Evolutionary conservation across 2,888 invertebrate species (phyloP).

Genomic region (Stegana nigrithorax): DNA sequence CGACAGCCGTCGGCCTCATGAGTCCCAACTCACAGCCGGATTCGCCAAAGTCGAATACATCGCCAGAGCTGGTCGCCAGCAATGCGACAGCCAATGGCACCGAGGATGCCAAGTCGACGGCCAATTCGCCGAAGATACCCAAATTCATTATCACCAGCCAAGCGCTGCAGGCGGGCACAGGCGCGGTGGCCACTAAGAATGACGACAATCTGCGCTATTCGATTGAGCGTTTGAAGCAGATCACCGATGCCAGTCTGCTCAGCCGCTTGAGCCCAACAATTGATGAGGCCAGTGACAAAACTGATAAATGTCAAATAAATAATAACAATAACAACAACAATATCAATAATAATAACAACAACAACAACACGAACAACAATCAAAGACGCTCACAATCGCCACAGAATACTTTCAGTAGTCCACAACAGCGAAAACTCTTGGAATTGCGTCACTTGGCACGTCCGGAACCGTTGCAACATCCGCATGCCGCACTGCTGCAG

Average conservation of each 20-base stretch:
- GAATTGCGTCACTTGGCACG: constrained; percentile 62
- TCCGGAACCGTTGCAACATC: constrained; percentile 65
- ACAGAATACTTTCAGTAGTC: constrained; percentile 38
- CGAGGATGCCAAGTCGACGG: constrained; percentile 12
- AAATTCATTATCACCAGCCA: constrained; percentile 56
- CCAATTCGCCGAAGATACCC: constrained; percentile 51
- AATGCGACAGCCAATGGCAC: constrained; percentile 20
- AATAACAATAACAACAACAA: constrained; percentile 43
- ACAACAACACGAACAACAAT: constrained; percentile 32
- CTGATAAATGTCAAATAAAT: constrained; percentile 42
- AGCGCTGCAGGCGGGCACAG: constrained; percentile 7
- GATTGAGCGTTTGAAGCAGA: constrained; percentile 67
- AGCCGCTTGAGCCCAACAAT: constrained; percentile 65
- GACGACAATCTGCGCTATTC: constrained; percentile 62
- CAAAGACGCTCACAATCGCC: constrained; percentile 47
- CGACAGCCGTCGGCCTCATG: constrained; percentile 57
- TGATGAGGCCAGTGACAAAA: constrained; percentile 38
- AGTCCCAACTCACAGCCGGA: constrained; percentile 68
- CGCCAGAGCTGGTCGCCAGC: constrained; percentile 50
- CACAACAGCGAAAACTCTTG: constrained; percentile 57
- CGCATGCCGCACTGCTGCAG: constrained; percentile 59
- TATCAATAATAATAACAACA: constrained; percentile 38
- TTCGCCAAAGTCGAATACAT: constrained; percentile 67
- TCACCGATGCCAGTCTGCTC: constrained; percentile 61
- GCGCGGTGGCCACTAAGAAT: constrained; percentile 38